These are phyloP conservation scores for Brachynemurus nebulosus DNA, from an alignment of 2,888 invertebrate species.

Conservation along the genomic window DNA sequence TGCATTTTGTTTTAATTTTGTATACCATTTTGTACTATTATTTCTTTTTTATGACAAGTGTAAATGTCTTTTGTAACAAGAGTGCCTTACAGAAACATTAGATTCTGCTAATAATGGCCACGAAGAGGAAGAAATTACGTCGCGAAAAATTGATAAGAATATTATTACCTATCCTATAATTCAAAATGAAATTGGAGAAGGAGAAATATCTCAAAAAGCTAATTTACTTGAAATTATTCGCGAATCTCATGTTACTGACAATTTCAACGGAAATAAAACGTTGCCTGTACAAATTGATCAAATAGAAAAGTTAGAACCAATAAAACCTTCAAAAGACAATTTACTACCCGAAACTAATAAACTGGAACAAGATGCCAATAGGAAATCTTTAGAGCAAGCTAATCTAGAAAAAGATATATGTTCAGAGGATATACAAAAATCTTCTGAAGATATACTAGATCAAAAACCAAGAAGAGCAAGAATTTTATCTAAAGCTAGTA, in stretches of 20 bases:
- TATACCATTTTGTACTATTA: background rate
- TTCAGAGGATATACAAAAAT: too few species aligned
- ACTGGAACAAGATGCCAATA: constrained; percentile 28
- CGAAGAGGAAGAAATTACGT: constrained; percentile 10
- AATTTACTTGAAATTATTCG: constrained; percentile 7
- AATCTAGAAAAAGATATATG: too few species aligned
- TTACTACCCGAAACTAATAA: constrained; percentile 12
- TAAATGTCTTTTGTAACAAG: constrained; percentile 6
- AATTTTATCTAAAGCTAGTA: constrained; percentile 20
- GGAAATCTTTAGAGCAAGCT: too few species aligned
- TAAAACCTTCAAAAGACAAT: constrained; percentile 14
- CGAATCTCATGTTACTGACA: constrained; percentile 8
- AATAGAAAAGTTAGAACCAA: background rate
- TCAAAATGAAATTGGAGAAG: constrained; percentile 22
- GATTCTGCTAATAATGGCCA: constrained; percentile 8
- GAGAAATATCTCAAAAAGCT: constrained; percentile 7
- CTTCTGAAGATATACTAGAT: constrained; percentile 30
- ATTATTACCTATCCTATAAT: constrained; percentile 4
- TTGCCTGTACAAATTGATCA: constrained; percentile 4
- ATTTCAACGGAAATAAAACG: too few species aligned
- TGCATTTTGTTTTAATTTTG: too few species aligned
- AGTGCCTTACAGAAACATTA: constrained; percentile 8
- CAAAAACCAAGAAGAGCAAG: constrained; percentile 20
- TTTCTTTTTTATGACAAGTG: constrained; percentile 5
- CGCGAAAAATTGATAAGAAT: constrained; percentile 4